These are phyloP conservation scores for Cynopterus brachyotis DNA, from an alignment of 2,113 vertebrate species.

Conservation along the genomic window DNA sequence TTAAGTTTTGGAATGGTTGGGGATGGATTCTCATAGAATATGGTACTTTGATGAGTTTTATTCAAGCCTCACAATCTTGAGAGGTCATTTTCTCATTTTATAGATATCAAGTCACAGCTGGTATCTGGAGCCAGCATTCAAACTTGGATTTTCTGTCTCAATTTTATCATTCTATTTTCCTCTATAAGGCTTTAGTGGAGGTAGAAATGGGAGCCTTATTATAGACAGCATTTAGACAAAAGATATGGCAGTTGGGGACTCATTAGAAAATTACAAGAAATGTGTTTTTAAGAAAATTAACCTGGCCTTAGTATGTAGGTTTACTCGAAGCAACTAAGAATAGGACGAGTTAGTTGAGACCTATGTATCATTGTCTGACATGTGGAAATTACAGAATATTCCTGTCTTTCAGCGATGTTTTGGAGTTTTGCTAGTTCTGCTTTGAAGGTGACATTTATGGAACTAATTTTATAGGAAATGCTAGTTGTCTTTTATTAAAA, in stretches of 20 bases:
- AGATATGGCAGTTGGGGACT: background rate
- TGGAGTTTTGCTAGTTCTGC: conserved; percentile 37
- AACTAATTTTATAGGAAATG: background rate
- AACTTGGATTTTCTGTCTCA: background rate
- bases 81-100: background rate
- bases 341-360: background rate
- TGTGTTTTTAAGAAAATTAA: conserved; percentile 29
- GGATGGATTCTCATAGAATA: background rate
- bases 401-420: background rate
- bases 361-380: background rate
- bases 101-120: background rate
- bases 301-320: background rate
- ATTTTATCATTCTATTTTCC: background rate
- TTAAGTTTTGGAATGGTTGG: background rate
- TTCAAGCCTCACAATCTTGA: background rate
- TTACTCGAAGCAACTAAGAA: background rate
- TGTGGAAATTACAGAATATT: background rate
- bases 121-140: conserved; percentile 37
- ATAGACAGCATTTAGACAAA: background rate
- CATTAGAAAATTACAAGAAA: background rate
- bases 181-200: background rate
- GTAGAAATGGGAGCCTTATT: background rate
- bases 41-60: conserved; percentile 17
- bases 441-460: background rate
- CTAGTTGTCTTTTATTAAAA: conserved; percentile 5